Evolutionary conservation across 2,113 vertebrate species (phyloP), one percentile per base, ranked within the genome.

Genomic region (Poeciliopsis retropinna): DNA sequence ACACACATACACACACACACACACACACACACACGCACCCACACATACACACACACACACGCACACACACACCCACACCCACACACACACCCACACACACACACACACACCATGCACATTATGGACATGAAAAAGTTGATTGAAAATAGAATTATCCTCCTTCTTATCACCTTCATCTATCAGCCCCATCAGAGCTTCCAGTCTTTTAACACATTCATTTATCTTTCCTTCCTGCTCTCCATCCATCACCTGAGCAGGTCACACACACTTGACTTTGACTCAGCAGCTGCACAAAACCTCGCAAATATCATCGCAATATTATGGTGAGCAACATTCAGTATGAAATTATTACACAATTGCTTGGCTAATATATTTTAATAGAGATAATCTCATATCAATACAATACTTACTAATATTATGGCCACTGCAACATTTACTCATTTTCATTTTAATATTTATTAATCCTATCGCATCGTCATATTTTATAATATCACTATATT

Each of bases 231-330:
- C 31, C 64, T 68, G 67, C 6, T 69, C 29, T 64, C 84, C 66
- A 32, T 47, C 39, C 78, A 84, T 89, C 81, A 86, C 83, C 85
- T 30, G 30, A 87, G 79, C 4, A 66, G 57, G 76, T 62, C 72
- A 86, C 78, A 76, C 68, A 84, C 68, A 79, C 74, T 78, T 74
- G 62, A 85, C 83, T 84, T 89, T 87, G 77, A 88, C 75, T 75
- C 57, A 85, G 76, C 72, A n/a, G 32, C 63, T 41, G 39, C 39
- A 41, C 39, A 13, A 41, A 14, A 41, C 14, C 11, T 15, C 13
- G 4, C 39, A 39, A 12, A 14, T 13, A 37, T 11, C 37, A 39
- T 39, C 11, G 11, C 11, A 39, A 39, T 39, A 41, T 41, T 13
- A 41, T 12, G 10, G 12, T 41, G 39, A 3, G 39, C 2, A 14